phyloP scores from a whole-genome alignment of 2,797 vertebrate species.

The Mastacembelus armatus region DNA sequence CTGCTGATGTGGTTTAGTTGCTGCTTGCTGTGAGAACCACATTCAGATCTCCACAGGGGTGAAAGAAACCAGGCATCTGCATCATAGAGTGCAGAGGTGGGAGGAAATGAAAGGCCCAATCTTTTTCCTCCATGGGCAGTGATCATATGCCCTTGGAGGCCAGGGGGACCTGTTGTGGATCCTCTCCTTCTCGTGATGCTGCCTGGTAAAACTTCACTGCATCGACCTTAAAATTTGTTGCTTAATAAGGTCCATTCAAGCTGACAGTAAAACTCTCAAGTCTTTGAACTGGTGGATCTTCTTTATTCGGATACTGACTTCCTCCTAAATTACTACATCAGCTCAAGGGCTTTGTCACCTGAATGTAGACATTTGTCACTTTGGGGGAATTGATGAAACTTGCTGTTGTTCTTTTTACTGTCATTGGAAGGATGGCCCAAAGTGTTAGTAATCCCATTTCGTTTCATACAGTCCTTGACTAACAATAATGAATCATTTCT shows the following conservation, averaged over 20 bases:
- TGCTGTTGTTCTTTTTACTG: too few species aligned
- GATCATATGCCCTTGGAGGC: slow-evolving; percentile 62
- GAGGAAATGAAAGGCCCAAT: slow-evolving; percentile 64
- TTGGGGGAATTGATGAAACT: too few species aligned
- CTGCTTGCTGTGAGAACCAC: slow-evolving; percentile 55
- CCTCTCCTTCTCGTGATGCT: slow-evolving; percentile 4
- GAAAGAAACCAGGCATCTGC: slow-evolving; percentile 61
- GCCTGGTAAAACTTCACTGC: not conserved
- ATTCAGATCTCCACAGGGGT: slow-evolving; percentile 54
- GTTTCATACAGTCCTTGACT: not conserved
- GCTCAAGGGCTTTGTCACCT: too few species aligned
- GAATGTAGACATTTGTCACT: too few species aligned
- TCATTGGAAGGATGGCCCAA: too few species aligned
- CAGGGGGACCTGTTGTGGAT: slow-evolving; percentile 45
- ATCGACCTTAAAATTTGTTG: not conserved
- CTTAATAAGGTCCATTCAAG: too few species aligned
- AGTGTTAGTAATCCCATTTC: too few species aligned
- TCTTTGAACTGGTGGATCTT: too few species aligned
- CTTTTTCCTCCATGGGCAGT: slow-evolving; percentile 48
- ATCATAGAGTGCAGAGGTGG: slow-evolving; percentile 36
- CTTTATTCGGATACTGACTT: too few species aligned
- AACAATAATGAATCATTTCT: not conserved
- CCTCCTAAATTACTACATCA: too few species aligned
- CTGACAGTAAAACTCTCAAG: too few species aligned
- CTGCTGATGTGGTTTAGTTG: slow-evolving; percentile 56